Evolutionary conservation across 2,888 invertebrate genomes (phyloP), one percentile per base, ranked within the genome.

Genomic region (Margaritifera margaritifera): DNA sequence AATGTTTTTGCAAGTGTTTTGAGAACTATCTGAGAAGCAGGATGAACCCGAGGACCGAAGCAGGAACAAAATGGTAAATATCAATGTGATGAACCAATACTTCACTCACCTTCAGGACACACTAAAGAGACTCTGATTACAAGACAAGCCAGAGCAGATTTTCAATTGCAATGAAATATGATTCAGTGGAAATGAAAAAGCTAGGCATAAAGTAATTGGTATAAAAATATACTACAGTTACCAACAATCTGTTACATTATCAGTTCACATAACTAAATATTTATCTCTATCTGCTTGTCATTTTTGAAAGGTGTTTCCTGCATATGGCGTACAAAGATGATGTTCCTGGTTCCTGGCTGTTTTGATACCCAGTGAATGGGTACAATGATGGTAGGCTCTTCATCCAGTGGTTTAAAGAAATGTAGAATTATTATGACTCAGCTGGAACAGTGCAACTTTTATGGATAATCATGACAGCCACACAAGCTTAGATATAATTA

Each of bases 131-230:
- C 42, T 64, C 22, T 20, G 51, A 2, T n/a, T 19, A 11, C 11
- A 52, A 15, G 25, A n/a, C 11, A 64, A 54, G 19, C 59, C 62
- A 31, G 20, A n/a, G 6, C 58, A 63, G 22, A 68, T 68, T 18
- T 68, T 68, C n/a, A 64, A 68, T 25, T 68, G 60, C 20, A 59
- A 68, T 53, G 68, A 68, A 24, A 64, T 64, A 24, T 59, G 60
- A 3, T 68, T 31, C n/a, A 42, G 25, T 24, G 68, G 68, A 4
- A 68, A 64, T 51, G 64, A 64, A 50, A 59, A 64, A 24, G 4
- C 11, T 24, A 64, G 24, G 22, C 51, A 55, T 11, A 68, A 68
- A 51, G 68, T 68, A 2, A 52, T 58, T n/a, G 63, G 42, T 11
- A 19, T 64, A 3, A 68, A 68, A 42, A 61, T 55, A 2, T 55